phyloP scores from a whole-genome alignment of 2,797 vertebrate genomes.

The Cynodonichthys magdalenae region DNA sequence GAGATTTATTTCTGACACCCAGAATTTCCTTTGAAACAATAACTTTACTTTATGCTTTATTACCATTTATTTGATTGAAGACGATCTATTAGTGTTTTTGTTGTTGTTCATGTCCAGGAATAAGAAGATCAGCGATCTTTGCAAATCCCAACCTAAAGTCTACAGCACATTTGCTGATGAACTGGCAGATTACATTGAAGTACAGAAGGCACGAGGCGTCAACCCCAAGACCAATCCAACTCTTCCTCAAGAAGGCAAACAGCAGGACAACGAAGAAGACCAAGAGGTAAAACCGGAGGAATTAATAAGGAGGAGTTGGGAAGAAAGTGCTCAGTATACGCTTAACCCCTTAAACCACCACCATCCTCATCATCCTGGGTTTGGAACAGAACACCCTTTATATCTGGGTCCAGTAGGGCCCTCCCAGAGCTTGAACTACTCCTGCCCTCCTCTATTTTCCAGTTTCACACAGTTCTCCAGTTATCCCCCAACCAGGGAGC shows the following conservation, averaged over 20 bases:
- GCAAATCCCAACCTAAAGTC: slow-evolving; percentile 82
- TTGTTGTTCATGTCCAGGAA: slow-evolving; percentile 74
- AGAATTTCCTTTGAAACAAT: no score
- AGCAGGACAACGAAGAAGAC: slow-evolving; percentile 22
- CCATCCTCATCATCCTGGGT: slow-evolving; percentile 15
- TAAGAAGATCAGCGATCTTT: slow-evolving; percentile 75
- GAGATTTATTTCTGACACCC: not conserved
- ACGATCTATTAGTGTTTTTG: slow-evolving; percentile 1
- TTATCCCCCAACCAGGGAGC: slow-evolving; percentile 25
- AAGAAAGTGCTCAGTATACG: slow-evolving; percentile 1
- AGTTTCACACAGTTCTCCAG: slow-evolving; percentile 3
- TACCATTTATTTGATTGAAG: not conserved
- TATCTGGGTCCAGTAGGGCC: slow-evolving; percentile 27
- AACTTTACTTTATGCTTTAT: not conserved
- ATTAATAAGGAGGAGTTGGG: not conserved
- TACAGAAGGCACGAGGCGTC: slow-evolving; percentile 84
- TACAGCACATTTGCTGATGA: slow-evolving; percentile 86
- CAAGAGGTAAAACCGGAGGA: slow-evolving; percentile 14
- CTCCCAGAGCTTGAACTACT: slow-evolving; percentile 30
- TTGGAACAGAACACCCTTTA: slow-evolving; percentile 33
- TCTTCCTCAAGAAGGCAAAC: slow-evolving; percentile 21
- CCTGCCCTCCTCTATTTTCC: slow-evolving; percentile 27
- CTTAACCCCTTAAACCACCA: slow-evolving; percentile 8
- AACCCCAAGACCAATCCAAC: slow-evolving; percentile 68
- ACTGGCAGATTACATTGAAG: slow-evolving; percentile 85